A percentile compares a stretch with the other conserved stretches of the same genome.
Evolutionary conservation across 2,888 invertebrate species (phyloP).

Genomic region (Antheraea yamamai): DNA sequence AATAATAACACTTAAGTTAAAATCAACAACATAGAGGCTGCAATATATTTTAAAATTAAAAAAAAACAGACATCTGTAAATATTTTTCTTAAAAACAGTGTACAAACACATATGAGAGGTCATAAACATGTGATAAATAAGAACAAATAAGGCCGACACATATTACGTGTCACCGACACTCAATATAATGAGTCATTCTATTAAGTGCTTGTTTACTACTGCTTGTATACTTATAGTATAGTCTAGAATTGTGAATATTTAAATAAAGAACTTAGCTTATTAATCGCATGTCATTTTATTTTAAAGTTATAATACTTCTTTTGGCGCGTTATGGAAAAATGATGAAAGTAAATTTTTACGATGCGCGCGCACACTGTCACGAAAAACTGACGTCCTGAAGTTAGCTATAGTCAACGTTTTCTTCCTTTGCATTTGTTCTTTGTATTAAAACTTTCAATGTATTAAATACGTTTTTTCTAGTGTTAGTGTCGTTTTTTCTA

Average conservation of each 20-base stretch:
- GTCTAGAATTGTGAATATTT: not conserved
- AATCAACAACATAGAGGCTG: not conserved
- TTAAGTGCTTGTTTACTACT: not conserved
- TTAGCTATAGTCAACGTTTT: too few species aligned
- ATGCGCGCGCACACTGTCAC: too few species aligned
- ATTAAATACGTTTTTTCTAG: too few species aligned
- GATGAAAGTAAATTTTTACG: too few species aligned
- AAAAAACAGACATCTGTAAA: not conserved
- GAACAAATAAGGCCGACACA: not conserved
- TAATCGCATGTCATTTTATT: not conserved
- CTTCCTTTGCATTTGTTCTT: too few species aligned
- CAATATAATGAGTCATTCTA: not conserved
- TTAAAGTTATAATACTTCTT: too few species aligned
- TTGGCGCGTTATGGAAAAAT: too few species aligned
- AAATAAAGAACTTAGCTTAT: not conserved
- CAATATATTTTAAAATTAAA: not conserved
- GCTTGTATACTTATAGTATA: too few species aligned
- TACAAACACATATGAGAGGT: constrained; percentile 9
- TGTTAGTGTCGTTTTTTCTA: too few species aligned
- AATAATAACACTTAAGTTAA: not conserved
- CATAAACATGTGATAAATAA: constrained; percentile 13
- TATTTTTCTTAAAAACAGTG: not conserved
- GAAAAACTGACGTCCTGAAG: too few species aligned
- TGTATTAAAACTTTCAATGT: too few species aligned
- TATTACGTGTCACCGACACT: not conserved